Base-by-base conservation (phyloP, 2,888 invertebrate genomes). In the Phymatocera aterrima region DNA sequence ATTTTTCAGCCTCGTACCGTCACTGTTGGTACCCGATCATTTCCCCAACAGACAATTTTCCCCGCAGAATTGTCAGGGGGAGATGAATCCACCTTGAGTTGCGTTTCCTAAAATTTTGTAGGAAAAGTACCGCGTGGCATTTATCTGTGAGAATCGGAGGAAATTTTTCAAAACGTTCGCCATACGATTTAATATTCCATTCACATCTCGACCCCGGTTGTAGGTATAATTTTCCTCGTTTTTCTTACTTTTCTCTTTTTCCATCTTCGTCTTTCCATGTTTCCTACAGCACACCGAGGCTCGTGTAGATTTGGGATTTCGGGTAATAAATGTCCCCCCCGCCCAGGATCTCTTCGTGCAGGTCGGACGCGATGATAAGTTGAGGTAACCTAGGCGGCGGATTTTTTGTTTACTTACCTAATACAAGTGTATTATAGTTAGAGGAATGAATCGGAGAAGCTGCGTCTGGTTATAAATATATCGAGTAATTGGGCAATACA, bases 111-210 rank as follows among this genome's bases (percentile, higher is more conserved):
- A n/a, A n/a, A n/a, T n/a, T n/a, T n/a, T n/a, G n/a, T n/a, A n/a
- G n/a, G n/a, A n/a, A n/a, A n/a, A n/a, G n/a, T n/a, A n/a, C n/a
- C n/a, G n/a, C n/a, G n/a, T n/a, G n/a, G n/a, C n/a, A n/a, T n/a
- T n/a, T n/a, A n/a, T n/a, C n/a, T 64, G 24, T 18, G 37, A 64
- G 18, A 37, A 64, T 64, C 46, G 46, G n/a, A n/a, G n/a, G n/a
- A 46, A 68, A 68, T 24, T 68, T 68, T 31, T 6, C 28, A 28
- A 68, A 68, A 43, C 68, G 28, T 43, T n/a, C n/a, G n/a, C n/a
- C n/a, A 12, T 31, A 51, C 34, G 43, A 24, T 72, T 72, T 72
- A 72, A 72, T 72, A 72, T 72, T 72, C 51, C 28, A 51, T 51
- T 51, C 72, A 72, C 24, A 51, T 34, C 48, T 18, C 51, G 51